phyloP scores from a whole-genome alignment of 2,797 vertebrate species.

The Astyanax mexicanus region DNA sequence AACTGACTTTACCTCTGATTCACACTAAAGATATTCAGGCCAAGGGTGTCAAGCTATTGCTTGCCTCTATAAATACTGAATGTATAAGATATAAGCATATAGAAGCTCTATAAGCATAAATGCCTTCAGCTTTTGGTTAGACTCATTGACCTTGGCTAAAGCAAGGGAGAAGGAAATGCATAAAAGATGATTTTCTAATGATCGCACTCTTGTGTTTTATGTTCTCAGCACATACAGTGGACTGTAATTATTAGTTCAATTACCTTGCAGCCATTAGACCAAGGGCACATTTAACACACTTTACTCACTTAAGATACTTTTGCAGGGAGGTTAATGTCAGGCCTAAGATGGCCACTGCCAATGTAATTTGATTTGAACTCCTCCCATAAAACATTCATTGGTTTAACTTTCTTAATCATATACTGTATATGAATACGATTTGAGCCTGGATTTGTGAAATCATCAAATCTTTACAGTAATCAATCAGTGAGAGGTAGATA shows the following conservation, averaged over 20 bases:
- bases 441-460: not conserved
- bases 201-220: conserved; percentile 72
- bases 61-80: not conserved
- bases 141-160: conserved; percentile 65
- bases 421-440: not conserved
- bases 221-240: conserved; percentile 70
- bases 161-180: conserved; percentile 59
- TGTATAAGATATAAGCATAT: no score
- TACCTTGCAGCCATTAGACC: conserved; percentile 67
- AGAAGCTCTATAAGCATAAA: conserved; percentile 10
- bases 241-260: conserved; percentile 77
- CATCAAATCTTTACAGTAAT: not conserved
- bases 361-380: conserved; percentile 7
- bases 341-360: conserved; percentile 7
- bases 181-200: conserved; percentile 70
- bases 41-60: no score
- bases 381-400: conserved; percentile 14
- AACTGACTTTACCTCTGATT: no score
- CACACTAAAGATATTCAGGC: no score
- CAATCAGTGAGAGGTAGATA: not conserved
- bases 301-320: conserved; percentile 52
- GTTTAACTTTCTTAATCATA: conserved; percentile 2
- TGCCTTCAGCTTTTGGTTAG: conserved; percentile 7
- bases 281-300: conserved; percentile 73
- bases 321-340: conserved; percentile 47